Evolutionary conservation across 2,888 invertebrate species (phyloP).

Genomic region (Lepidochrysops patricia): DNA sequence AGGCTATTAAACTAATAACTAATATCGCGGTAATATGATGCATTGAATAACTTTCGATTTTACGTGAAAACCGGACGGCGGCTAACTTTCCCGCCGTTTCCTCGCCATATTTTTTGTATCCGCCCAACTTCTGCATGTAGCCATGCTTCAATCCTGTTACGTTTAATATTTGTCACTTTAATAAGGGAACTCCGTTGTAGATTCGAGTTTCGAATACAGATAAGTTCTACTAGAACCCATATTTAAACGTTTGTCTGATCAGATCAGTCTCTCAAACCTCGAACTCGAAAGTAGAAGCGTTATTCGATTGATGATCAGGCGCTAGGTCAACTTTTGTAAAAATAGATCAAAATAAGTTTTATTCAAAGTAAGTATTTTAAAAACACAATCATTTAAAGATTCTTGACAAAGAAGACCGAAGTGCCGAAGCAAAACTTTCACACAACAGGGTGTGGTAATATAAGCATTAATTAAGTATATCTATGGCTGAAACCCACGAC

Average conservation of each 20-base stretch:
- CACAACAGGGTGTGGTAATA: not conserved
- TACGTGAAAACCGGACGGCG: slow-evolving; percentile 4
- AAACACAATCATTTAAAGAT: too few relatives aligned
- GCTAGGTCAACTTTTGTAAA: too few relatives aligned
- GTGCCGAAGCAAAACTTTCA: too few relatives aligned
- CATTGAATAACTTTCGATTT: slow-evolving; percentile 9
- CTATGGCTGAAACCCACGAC: slow-evolving; percentile 39
- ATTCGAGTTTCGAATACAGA: too few relatives aligned
- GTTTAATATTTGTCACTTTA: not conserved
- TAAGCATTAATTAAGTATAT: not conserved
- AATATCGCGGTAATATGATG: not conserved
- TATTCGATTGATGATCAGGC: too few relatives aligned
- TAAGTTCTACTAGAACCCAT: too few relatives aligned
- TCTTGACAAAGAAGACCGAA: too few relatives aligned
- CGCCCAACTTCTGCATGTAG: not conserved
- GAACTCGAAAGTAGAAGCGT: too few relatives aligned
- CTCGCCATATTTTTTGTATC: not conserved
- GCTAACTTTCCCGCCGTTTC: slow-evolving; percentile 14
- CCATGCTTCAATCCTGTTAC: not conserved
- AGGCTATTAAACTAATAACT: not conserved
- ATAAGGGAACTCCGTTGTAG: not conserved
- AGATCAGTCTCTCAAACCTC: too few relatives aligned
- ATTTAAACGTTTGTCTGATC: too few relatives aligned
- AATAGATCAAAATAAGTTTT: too few relatives aligned
- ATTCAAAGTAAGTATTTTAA: too few relatives aligned